A percentile compares a stretch with the other conserved stretches of the same genome.
Conservation (phyloP, 2,888 invertebrate genomes). For the Rapana venosa region DNA sequence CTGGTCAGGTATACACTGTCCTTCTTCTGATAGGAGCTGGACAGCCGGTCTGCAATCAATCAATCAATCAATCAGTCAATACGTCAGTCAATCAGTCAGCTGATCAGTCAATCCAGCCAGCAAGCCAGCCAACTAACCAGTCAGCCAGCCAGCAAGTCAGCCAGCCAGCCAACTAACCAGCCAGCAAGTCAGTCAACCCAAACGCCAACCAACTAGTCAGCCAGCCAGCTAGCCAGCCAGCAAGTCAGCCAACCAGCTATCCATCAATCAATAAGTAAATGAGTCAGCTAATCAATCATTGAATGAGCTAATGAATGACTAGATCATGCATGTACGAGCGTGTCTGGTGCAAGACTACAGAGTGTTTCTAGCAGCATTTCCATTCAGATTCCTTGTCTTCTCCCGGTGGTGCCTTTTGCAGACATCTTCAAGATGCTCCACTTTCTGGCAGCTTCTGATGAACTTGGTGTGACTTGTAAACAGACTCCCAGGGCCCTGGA, state of each 20-base stretch:
- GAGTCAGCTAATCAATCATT: too few species aligned
- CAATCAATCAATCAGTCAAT: not conserved
- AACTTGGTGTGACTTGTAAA: too few species aligned
- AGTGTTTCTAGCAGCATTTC: not conserved
- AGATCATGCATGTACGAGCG: not conserved
- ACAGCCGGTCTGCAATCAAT: constrained; percentile 55
- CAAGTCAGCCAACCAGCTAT: too few species aligned
- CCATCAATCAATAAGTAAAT: too few species aligned
- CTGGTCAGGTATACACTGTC: constrained; percentile 52
- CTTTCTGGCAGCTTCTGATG: too few species aligned
- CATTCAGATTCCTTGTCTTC: not conserved
- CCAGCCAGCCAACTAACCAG: not conserved
- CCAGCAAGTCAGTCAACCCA: not conserved
- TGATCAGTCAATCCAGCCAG: not conserved
- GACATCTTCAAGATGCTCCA: not conserved
- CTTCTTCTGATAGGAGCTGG: constrained; percentile 46
- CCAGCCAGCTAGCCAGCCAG: too few species aligned
- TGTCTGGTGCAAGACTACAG: not conserved
- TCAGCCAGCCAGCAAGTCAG: too few species aligned
- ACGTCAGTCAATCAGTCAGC: not conserved
- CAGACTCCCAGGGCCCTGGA: too few species aligned
- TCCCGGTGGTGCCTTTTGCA: not conserved
- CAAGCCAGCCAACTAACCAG: too few species aligned
- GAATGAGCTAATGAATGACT: too few species aligned
- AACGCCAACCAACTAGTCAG: too few species aligned